Conservation (phyloP, 2,797 vertebrate species). For the Typhlichthys subterraneus region DNA sequence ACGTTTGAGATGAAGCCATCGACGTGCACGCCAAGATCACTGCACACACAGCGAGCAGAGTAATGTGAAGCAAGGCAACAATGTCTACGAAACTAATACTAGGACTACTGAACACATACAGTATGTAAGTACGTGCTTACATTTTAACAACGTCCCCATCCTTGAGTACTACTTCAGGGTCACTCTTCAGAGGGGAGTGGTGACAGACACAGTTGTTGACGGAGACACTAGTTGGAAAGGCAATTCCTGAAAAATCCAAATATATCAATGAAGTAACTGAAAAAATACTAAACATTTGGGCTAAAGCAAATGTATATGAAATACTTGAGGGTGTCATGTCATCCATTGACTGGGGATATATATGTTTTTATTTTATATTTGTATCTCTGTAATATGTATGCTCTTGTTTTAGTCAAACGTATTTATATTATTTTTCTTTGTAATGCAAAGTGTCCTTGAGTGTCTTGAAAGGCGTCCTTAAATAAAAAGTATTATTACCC, state of each 20-base stretch:
- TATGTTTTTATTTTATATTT: too few relatives aligned
- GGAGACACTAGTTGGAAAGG: constrained; percentile 95
- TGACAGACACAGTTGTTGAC: constrained; percentile 98
- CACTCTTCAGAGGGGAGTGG: constrained; percentile 96
- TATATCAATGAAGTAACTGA: neutral
- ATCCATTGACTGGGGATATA: neutral
- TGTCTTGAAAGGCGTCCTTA: too few relatives aligned
- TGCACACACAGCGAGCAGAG: constrained; percentile 54
- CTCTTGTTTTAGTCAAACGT: too few relatives aligned
- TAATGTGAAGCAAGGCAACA: neutral
- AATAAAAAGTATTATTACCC: constrained; percentile 70
- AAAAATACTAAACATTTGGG: neutral
- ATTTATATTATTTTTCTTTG: too few relatives aligned
- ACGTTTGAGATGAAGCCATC: constrained; percentile 97
- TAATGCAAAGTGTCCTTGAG: too few relatives aligned
- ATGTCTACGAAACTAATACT: neutral
- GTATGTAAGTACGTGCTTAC: constrained; percentile 69
- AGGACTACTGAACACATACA: neutral
- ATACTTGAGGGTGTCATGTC: too few relatives aligned
- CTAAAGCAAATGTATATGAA: neutral
- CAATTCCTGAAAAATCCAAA: constrained; percentile 81
- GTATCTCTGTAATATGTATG: too few relatives aligned
- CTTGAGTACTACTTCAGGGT: constrained; percentile 90
- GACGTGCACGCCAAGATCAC: constrained; percentile 94
- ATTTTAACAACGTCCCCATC: constrained; percentile 94